Conservation (phyloP, 2,113 vertebrate species). For the Rhadina sibilatrix region DNA sequence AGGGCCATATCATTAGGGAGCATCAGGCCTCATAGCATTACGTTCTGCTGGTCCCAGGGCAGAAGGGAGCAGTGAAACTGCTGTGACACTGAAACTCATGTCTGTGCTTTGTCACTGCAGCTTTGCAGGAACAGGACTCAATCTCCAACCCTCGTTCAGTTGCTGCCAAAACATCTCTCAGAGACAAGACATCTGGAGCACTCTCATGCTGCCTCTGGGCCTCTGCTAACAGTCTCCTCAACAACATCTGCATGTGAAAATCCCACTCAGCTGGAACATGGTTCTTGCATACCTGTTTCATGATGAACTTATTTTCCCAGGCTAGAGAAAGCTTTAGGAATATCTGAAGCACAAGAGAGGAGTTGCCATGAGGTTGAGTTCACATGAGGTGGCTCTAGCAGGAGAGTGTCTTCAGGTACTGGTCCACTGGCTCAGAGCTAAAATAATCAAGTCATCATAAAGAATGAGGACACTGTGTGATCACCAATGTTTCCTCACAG, state of each 20-base stretch:
- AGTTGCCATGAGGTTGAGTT: neutral
- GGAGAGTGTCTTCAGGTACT: neutral
- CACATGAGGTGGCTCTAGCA: neutral
- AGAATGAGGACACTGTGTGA: neutral
- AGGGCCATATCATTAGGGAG: accelerated
- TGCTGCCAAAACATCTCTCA: neutral
- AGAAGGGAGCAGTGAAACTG: neutral
- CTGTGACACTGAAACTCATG: neutral
- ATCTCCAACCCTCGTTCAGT: neutral
- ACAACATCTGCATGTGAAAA: neutral
- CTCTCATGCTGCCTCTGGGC: neutral
- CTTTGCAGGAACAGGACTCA: neutral
- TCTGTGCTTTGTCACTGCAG: neutral
- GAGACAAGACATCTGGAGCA: neutral
- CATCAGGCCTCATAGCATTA: accelerated
- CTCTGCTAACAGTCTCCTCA: neutral
- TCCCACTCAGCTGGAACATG: neutral
- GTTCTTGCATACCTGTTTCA: neutral
- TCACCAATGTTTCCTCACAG: neutral
- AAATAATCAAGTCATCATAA: neutral
- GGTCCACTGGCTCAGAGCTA: neutral
- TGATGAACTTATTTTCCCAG: neutral
- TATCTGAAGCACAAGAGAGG: neutral
- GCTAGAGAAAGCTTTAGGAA: neutral
- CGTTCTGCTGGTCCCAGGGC: neutral